Conservation (phyloP, 1,140 invertebrate species). For the Drosophila sucinea region DNA sequence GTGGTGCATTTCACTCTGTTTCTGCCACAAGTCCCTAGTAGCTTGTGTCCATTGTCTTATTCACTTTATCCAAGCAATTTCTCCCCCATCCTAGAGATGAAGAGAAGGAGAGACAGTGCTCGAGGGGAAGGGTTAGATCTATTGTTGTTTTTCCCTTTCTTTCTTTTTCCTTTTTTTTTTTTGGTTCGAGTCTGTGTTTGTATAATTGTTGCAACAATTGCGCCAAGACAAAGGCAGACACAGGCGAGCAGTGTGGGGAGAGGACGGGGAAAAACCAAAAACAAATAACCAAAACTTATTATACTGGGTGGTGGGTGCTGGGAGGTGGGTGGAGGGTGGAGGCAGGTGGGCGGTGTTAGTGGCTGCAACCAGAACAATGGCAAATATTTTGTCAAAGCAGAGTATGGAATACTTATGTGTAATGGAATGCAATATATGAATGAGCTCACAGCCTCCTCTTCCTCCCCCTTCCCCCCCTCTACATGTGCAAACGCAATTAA, state of each 20-base stretch:
- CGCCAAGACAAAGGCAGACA: slow-evolving; percentile 46
- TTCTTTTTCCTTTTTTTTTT: slow-evolving; percentile 53
- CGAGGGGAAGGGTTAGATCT: background rate
- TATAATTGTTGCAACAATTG: slow-evolving; percentile 78
- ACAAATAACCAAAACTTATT: slow-evolving; percentile 60
- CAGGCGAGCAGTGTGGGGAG: background rate
- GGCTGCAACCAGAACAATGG: slow-evolving; percentile 3
- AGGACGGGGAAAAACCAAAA: background rate
- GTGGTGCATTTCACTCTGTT: background rate
- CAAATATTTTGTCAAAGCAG: slow-evolving; percentile 2
- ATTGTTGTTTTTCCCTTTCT: slow-evolving; percentile 27
- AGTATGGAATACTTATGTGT: background rate
- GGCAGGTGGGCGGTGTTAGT: no score
- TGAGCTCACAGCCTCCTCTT: background rate
- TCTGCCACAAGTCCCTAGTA: slow-evolving; percentile 5
- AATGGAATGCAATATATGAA: slow-evolving; percentile 7
- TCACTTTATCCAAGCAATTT: slow-evolving; percentile 16
- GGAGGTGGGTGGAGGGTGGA: no score
- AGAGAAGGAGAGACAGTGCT: background rate
- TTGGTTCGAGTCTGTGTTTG: slow-evolving; percentile 61
- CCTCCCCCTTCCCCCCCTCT: background rate
- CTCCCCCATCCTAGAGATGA: background rate
- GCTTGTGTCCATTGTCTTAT: slow-evolving; percentile 9
- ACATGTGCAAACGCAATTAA: slow-evolving; percentile 29
- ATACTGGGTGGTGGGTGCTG: background rate